Base-by-base conservation (phyloP, 2,113 vertebrate species). In the Nerophis ophidion region DNA sequence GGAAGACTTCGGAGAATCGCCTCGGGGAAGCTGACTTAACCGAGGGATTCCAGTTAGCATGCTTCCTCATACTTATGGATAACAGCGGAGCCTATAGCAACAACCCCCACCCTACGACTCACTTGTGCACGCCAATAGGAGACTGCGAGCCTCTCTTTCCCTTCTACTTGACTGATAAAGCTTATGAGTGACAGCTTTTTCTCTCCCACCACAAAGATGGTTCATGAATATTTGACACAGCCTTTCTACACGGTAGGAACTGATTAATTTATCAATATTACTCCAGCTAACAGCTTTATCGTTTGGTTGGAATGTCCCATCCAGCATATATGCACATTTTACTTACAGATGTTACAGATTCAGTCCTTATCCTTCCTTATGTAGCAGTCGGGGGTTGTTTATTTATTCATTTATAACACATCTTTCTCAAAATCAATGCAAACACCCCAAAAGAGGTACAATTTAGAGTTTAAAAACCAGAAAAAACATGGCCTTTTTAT, bases 31-130 rank as follows among this genome's bases (percentile, higher is more conserved):
- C 61, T 57, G 73, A 71, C 78, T 80, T 74, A 76, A 79, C 71
- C 26, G 53, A 68, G 74, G 81, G 79, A 83, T 82, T 80, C 64
- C 58, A 71, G 65, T 73, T 65, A 73, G 71, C 74, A 67, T 77
- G 67, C 77, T 69, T 75, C 58, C 76, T 80, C 80, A 82, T 80
- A 74, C 83, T 77, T 82, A 83, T 80, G 80, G 73, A 86, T 79
- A 81, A 72, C 76, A 65, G 68, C 59, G 66, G 72, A 73, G 75
- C 76, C 71, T 55, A 71, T 74, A 66, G 76, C 70, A 72, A 63
- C 66, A 73, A 68, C 69, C 61, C 66, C 72, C 70, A 71, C 71
- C 72, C 72, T 57, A 38, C 54, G 65, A 2, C 38, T 40, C 38
- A 40, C 38, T 40, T 40, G 38, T 40, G 48, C 44, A 46, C 66